A percentile compares a stretch with the other conserved stretches of the same genome.
phyloP scores from a whole-genome alignment of 2,888 invertebrate species.

The Plutella xylostella region DNA sequence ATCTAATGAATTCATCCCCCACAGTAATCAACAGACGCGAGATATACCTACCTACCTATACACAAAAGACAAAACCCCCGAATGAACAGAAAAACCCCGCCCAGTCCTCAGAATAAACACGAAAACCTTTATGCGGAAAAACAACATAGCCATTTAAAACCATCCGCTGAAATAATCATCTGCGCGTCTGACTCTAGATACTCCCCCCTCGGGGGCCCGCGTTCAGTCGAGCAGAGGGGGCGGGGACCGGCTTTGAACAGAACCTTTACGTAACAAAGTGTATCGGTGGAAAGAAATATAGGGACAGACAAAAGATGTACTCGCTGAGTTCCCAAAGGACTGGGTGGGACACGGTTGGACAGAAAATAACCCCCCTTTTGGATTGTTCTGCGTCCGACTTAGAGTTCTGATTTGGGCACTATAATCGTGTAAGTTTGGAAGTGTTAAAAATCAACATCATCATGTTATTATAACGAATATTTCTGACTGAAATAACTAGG shows the following conservation, averaged over 20 bases:
- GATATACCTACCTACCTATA: not conserved
- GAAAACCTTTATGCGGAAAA: slow-evolving; percentile 15
- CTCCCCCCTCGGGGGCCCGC: too few species aligned
- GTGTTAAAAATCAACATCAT: too few species aligned
- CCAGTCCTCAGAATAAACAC: too few species aligned
- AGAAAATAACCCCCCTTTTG: not conserved
- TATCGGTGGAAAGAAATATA: slow-evolving; percentile 26
- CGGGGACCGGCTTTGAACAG: too few species aligned
- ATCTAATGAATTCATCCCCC: not conserved
- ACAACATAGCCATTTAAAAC: slow-evolving; percentile 20
- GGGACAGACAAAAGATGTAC: not conserved
- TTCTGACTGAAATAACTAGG: too few species aligned
- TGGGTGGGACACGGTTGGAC: not conserved
- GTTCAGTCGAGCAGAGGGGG: too few species aligned
- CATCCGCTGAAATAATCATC: slow-evolving; percentile 23
- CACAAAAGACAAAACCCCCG: slow-evolving; percentile 16
- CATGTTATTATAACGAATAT: too few species aligned
- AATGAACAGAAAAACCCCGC: slow-evolving; percentile 17
- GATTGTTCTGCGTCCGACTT: too few species aligned
- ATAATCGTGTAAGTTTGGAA: too few species aligned
- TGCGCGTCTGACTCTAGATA: too few species aligned
- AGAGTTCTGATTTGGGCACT: too few species aligned
- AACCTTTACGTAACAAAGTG: slow-evolving; percentile 33
- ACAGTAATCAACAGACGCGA: not conserved
- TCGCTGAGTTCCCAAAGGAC: too few species aligned